Evolutionary conservation across 2,113 vertebrate species (phyloP).

Genomic region (Taxidea taxus): DNA sequence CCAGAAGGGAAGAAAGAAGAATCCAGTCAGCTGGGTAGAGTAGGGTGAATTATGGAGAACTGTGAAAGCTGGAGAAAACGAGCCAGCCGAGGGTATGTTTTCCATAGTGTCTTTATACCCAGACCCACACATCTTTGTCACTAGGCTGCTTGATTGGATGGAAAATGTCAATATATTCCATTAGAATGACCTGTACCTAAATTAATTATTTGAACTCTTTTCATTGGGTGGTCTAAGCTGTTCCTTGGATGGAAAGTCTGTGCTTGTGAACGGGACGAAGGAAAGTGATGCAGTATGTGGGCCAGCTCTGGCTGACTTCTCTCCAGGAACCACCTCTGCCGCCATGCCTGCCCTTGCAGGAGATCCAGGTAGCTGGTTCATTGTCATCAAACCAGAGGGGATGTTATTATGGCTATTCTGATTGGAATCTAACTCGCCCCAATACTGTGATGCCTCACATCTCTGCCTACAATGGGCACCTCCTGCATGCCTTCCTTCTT

Average conservation of each 20-base stretch:
- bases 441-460: no score
- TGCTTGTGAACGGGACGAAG: conserved; percentile 74
- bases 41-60: neutral
- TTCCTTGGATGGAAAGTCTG: conserved; percentile 39
- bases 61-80: neutral
- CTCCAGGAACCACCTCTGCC: conserved; percentile 19
- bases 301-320: fast-evolving
- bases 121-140: no score
- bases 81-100: fast-evolving
- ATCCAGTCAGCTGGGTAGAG: no score
- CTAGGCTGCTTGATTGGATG: no score
- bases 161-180: neutral
- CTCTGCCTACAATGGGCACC: neutral
- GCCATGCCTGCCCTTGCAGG: neutral
- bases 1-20: neutral
- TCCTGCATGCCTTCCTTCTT: fast-evolving
- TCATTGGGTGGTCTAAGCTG: conserved; percentile 74
- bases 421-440: fast-evolving
- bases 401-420: neutral
- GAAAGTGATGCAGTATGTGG: conserved; percentile 78
- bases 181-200: neutral
- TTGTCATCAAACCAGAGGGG: neutral
- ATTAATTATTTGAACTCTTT: neutral
- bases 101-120: neutral
- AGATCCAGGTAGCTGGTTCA: conserved; percentile 49